These are phyloP conservation scores for Apodemus speciosus DNA, from an alignment of 2,113 vertebrate genomes.

Conservation along the genomic window DNA sequence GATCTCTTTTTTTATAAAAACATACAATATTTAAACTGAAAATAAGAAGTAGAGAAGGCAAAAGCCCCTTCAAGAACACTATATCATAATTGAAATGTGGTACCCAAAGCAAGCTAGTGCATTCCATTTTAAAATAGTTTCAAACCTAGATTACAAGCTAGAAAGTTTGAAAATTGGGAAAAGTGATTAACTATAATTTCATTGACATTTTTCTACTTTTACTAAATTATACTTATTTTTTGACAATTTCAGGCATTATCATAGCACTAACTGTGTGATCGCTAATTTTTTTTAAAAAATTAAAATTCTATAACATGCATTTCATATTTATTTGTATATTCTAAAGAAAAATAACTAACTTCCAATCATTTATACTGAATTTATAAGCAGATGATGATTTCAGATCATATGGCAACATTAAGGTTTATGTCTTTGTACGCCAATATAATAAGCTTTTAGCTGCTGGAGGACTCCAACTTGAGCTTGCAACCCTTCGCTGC, in stretches of 20 bases:
- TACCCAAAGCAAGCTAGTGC: not conserved
- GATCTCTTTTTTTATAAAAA: not conserved
- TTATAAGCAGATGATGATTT: not conserved
- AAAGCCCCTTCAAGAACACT: not conserved
- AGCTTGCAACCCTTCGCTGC: not conserved
- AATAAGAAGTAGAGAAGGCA: not conserved
- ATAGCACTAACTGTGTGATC: not conserved
- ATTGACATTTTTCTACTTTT: not conserved
- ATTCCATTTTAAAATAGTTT: slow-evolving; percentile 52
- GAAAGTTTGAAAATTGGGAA: not conserved
- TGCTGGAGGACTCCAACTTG: not conserved
- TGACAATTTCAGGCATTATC: slow-evolving; percentile 6
- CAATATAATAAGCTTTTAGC: not conserved
- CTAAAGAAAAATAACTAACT: slow-evolving; percentile 48
- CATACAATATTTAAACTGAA: slow-evolving; percentile 27
- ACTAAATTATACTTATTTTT: not conserved
- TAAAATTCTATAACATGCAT: not conserved
- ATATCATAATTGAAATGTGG: not conserved
- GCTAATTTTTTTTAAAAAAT: not conserved
- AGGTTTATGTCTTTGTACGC: not conserved
- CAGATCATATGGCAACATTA: slow-evolving; percentile 5
- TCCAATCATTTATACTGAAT: not conserved
- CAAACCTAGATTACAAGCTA: not conserved
- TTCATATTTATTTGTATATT: not conserved
- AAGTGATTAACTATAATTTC: not conserved